phyloP scores from a whole-genome alignment of 2,888 invertebrate species.

The Scaptomyza cyrtandrae region DNA sequence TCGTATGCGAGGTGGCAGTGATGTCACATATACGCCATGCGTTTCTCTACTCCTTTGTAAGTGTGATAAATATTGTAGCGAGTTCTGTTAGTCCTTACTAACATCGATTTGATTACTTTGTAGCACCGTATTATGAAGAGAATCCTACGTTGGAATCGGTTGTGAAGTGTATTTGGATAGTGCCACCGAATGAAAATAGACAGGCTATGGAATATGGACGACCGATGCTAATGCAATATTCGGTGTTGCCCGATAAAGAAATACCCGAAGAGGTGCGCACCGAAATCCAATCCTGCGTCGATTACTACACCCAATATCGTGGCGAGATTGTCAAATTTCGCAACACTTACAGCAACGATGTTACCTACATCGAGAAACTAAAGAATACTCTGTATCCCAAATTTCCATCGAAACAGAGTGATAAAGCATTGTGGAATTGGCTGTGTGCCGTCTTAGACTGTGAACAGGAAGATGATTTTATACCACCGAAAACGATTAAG shows the following conservation, averaged over 20 bases:
- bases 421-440: slow-evolving; percentile 91
- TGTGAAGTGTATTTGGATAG: slow-evolving; percentile 95
- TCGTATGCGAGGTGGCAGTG: slow-evolving; percentile 95
- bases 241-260: slow-evolving; percentile 92
- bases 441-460: slow-evolving; percentile 91
- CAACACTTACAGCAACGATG: slow-evolving; percentile 85
- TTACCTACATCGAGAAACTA: slow-evolving; percentile 93
- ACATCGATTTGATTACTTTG: slow-evolving; percentile 64
- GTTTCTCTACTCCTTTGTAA: slow-evolving; percentile 96
- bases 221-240: slow-evolving; percentile 95
- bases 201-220: slow-evolving; percentile 94
- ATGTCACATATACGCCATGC: slow-evolving; percentile 96
- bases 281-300: slow-evolving; percentile 93
- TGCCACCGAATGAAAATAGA: slow-evolving; percentile 97
- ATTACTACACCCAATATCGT: slow-evolving; percentile 90
- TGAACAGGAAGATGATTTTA: slow-evolving; percentile 89
- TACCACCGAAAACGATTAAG: slow-evolving; percentile 84
- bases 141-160: slow-evolving; percentile 92
- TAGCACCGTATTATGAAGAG: slow-evolving; percentile 93
- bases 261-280: slow-evolving; percentile 92
- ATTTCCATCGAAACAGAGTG: slow-evolving; percentile 92
- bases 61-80: slow-evolving; percentile 72
- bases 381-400: slow-evolving; percentile 92
- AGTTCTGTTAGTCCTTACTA: not conserved
- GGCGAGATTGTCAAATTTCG: slow-evolving; percentile 88